phyloP scores from a whole-genome alignment of 2,797 vertebrate species.

The Xiphophorus birchmanni region DNA sequence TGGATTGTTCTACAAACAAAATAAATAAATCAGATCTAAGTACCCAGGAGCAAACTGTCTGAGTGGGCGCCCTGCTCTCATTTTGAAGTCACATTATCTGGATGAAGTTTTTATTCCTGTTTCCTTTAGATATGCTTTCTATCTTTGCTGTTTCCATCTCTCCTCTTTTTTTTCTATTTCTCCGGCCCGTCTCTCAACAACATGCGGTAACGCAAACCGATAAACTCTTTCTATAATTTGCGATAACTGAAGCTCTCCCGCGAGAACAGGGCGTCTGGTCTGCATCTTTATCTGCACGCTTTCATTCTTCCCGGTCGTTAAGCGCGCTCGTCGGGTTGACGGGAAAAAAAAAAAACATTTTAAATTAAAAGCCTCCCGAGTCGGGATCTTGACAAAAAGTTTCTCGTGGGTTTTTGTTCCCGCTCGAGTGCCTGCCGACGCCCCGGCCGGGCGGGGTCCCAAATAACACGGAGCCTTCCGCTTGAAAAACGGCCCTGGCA shows the following conservation, averaged over 20 bases:
- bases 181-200: background rate
- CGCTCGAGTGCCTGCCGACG: slow-evolving; percentile 25
- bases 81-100: slow-evolving; percentile 62
- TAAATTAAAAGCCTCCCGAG: slow-evolving; percentile 28
- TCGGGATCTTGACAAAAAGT: slow-evolving; percentile 30
- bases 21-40: slow-evolving; percentile 73
- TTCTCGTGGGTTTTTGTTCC: slow-evolving; percentile 41
- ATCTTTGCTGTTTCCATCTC: background rate
- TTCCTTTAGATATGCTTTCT: slow-evolving; percentile 1
- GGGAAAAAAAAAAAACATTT: slow-evolving; percentile 29
- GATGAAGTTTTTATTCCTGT: slow-evolving; percentile 39
- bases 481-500: slow-evolving; percentile 47
- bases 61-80: slow-evolving; percentile 51
- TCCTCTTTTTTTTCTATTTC: slow-evolving; percentile 1
- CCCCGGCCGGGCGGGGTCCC: background rate
- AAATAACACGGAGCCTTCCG: slow-evolving; percentile 23
- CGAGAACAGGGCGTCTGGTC: background rate
- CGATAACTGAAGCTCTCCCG: slow-evolving; percentile 8
- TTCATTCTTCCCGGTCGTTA: slow-evolving; percentile 35
- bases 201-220: slow-evolving; percentile 1
- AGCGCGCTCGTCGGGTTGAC: slow-evolving; percentile 30
- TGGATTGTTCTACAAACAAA: slow-evolving; percentile 64
- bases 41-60: slow-evolving; percentile 54
- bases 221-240: slow-evolving; percentile 13
- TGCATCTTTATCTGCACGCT: slow-evolving; percentile 25